These are phyloP conservation scores for Globicephala melas DNA, from an alignment of 2,113 vertebrate genomes.

Conservation along the genomic window DNA sequence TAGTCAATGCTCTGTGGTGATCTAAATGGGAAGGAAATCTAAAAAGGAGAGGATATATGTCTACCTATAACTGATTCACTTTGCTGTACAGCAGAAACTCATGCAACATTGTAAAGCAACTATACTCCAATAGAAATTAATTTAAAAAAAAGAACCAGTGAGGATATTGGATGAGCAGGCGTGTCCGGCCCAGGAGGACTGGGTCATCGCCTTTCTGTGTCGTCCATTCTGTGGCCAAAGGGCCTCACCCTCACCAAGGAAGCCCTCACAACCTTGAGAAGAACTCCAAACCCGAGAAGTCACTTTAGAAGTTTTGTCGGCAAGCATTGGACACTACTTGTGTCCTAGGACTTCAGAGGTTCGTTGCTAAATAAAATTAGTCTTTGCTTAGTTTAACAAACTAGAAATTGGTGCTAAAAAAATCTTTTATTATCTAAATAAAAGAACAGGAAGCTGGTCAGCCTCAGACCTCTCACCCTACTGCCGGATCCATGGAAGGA, in stretches of 20 bases:
- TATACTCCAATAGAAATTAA: too few species aligned
- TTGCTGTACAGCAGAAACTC: too few species aligned
- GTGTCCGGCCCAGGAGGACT: rapidly evolving
- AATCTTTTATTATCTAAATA: background rate
- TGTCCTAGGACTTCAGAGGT: background rate
- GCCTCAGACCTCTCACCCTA: background rate
- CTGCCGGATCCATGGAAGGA: rapidly evolving
- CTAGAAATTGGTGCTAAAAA: background rate
- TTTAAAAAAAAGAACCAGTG: background rate
- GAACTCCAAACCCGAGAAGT: background rate
- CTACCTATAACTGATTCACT: too few species aligned
- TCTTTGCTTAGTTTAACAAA: background rate
- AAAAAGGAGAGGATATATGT: too few species aligned
- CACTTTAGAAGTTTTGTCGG: too few species aligned
- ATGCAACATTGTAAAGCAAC: too few species aligned
- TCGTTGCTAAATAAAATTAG: background rate
- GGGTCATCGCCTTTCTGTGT: rapidly evolving
- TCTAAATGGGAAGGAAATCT: too few species aligned
- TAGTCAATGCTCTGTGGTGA: too few species aligned
- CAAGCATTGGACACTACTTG: background rate
- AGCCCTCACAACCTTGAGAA: background rate
- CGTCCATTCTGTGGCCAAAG: rapidly evolving
- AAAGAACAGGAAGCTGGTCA: background rate
- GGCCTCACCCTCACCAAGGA: too few species aligned
- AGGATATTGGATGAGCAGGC: rapidly evolving